Base-by-base conservation (phyloP, 2,888 invertebrate genomes). In the Sarcophaga caerulescens region DNA sequence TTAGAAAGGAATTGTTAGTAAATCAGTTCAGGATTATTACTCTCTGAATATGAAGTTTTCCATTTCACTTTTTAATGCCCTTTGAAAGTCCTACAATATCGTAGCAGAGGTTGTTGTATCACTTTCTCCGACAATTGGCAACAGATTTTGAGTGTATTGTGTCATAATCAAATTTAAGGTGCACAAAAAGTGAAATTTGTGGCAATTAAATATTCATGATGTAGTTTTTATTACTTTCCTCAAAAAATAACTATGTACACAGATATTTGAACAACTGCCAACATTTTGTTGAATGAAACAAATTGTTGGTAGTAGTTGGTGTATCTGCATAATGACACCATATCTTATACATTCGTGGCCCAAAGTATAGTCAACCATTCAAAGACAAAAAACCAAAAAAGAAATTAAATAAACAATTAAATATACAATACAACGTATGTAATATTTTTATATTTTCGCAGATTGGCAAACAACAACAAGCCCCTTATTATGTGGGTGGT, bases 401-500 rank as follows among this genome's bases (percentile, higher is more conserved):
- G 62, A 10, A 10, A 23, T 12, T 62, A 47, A 44, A 78, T 63
- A 57, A 75, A 60, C 57, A 59, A 0, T 74, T 70, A 75, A 45
- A 52, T 14, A 52, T 52, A 14, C 12, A 12, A 4, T 52, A 14
- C 12, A 52, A 52, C 17, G 17, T 14, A 52, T 52, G 17, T 35
- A 52, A 52, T 52, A 52, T 52, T 52, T 52, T 57, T 79, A 47
- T 69, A 59, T 77, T 74, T 84, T 74, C 2, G 45, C 88, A 93
- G 93, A 91, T 92, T 89, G 93, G 93, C 70, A 93, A 93, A 88
- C 93, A 92, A 88, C 93, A 92, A 81, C 92, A 91, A 78, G 93
- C 93, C 68, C 93, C 93, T 19, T 93, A 93, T 88, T 93, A 93
- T 89, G 93, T 93, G 79, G 93, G 93, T 57, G 91, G 91, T 25